These are phyloP conservation scores for Epistrophe grossulariae DNA, from an alignment of 2,888 invertebrate genomes.

Conservation along the genomic window DNA sequence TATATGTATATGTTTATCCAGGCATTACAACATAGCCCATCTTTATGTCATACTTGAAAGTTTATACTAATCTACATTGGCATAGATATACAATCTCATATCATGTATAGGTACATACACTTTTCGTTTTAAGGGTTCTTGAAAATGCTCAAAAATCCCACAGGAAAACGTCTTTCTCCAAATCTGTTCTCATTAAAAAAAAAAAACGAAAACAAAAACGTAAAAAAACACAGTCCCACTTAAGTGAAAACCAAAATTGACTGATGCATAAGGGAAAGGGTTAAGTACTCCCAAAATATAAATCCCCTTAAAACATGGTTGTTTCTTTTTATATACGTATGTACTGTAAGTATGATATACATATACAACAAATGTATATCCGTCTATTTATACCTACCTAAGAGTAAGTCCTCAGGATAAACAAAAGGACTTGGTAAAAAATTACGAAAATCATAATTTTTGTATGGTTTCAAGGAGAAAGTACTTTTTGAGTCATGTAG, in stretches of 20 bases:
- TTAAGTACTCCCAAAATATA: slow-evolving; percentile 69
- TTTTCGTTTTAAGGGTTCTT: slow-evolving; percentile 15
- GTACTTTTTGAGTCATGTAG: slow-evolving; percentile 68
- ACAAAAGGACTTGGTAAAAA: slow-evolving; percentile 54
- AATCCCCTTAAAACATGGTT: slow-evolving; percentile 38
- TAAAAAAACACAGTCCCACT: slow-evolving; percentile 14
- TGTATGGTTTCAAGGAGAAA: slow-evolving; percentile 52
- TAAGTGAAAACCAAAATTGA: slow-evolving; percentile 43
- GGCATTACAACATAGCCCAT: background rate
- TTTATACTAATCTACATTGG: background rate
- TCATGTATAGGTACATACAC: background rate
- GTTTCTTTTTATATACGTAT: slow-evolving; percentile 7
- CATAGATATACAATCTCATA: background rate
- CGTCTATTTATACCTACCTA: too few species aligned
- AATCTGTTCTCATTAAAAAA: slow-evolving; percentile 27
- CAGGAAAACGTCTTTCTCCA: slow-evolving; percentile 30
- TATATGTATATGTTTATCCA: background rate
- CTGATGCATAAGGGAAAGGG: slow-evolving; percentile 53
- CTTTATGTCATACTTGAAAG: background rate
- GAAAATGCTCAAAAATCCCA: slow-evolving; percentile 35
- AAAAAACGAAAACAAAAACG: slow-evolving; percentile 10
- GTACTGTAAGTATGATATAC: background rate
- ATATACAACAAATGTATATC: too few species aligned
- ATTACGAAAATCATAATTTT: slow-evolving; percentile 63
- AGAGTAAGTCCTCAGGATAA: slow-evolving; percentile 63